Conservation (phyloP, 2,113 vertebrate genomes). For the Pluvialis apricaria region DNA sequence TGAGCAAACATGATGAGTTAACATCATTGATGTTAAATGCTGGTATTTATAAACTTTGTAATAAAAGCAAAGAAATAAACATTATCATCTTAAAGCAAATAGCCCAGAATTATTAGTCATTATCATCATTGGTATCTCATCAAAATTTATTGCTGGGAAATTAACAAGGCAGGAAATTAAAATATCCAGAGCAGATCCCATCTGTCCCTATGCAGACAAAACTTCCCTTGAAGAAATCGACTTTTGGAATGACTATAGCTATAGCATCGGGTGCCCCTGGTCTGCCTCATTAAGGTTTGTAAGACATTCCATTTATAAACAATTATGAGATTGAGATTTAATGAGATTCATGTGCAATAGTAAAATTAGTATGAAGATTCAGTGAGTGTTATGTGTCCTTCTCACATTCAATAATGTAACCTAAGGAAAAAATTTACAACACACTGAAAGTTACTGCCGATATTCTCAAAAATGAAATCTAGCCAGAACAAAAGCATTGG, state of each 20-base stretch:
- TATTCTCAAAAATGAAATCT: background rate
- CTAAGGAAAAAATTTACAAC: background rate
- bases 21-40: background rate
- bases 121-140: background rate
- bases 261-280: accelerated
- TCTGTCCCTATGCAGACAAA: background rate
- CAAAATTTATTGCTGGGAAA: background rate
- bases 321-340: background rate
- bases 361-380: background rate
- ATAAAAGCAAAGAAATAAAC: background rate
- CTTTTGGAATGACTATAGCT: background rate
- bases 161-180: conserved; percentile 19
- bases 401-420: background rate
- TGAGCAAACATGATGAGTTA: too few species aligned
- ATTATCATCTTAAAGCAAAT: background rate
- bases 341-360: background rate
- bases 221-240: background rate
- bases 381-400: background rate
- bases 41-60: background rate
- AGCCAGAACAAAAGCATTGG: background rate
- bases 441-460: background rate
- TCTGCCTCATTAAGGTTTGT: background rate
- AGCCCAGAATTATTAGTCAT: background rate
- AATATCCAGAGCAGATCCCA: background rate
- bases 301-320: background rate